Evolutionary conservation across 30 jellyfish, hydroid and myxozoan genomes (phyloP), one percentile per base, ranked within the genome.

Genomic region (Cassiopea xamachana): DNA sequence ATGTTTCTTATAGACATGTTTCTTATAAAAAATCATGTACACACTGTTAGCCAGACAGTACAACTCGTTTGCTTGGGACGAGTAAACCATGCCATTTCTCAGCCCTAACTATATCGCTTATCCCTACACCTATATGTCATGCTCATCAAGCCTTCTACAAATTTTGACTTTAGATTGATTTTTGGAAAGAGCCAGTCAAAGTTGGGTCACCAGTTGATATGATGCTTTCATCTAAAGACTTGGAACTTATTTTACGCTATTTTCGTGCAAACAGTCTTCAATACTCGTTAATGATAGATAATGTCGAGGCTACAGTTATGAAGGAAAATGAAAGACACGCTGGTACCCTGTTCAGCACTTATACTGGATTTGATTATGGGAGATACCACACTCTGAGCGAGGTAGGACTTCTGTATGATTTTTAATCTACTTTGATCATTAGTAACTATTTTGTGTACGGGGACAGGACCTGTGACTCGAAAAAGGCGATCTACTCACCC

Each of bases 131-230:
- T 27, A 27, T 27, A 27, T 0, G 39, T 27, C 39, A 27, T 27
- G 39, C 39, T 27, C 39, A 55, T 55, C 64, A 55, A 55, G 64
- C 64, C 12, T 55, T 6, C 64, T 3, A 3, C 0, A 10, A 6
- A 55, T 55, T 55, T 55, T 55, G 19, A 64, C 15, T 64, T 39
- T 16, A 89, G 96, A 82, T 89, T 46, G 92, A 82, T 48, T 89
- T 89, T 69, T 89, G 96, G 96, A 89, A 83, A 64, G 97, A 90
- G 86, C 97, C 97, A 7, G 69, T 75, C 67, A 77, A 12, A 17
- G 73, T 87, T 49, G 93, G 93, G 17, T 4, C 17, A 15, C 89
- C 94, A 2, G 98, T 95, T 55, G 99, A 95, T 87, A 95, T 95
- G 92, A 79, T 79, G 92, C 91, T 82, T 7, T 80, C 94, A 18